Evolutionary conservation across 2,113 vertebrate genomes (phyloP), one percentile per base, ranked within the genome.

Genomic region (Mus spicilegus): DNA sequence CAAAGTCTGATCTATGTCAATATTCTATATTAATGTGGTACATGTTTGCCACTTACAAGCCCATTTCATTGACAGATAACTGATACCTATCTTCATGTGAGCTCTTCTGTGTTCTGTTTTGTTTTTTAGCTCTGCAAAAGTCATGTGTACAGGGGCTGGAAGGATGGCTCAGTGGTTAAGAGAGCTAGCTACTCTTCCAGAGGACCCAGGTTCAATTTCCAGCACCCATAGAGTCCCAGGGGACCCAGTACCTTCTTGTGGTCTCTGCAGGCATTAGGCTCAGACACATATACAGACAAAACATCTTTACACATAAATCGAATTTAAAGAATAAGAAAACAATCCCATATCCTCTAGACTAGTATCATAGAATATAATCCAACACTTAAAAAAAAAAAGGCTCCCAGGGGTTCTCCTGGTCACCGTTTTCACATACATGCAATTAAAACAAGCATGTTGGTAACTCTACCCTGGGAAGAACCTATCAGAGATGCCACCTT

Each of bases 401-500:
- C 46, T 19, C 24, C 26, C 9, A 28, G 42, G 3, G 51, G 51
- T 12, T 54, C 17, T 90, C 33, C 26, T 36, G 3, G 8, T 76
- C 67, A 58, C 24, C 33, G 49, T 16, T 7, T 86, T 28, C 5
- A 73, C 56, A 87, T 63, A 75, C 13, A 36, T 63, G 4, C 9
- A 91, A 84, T 88, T 85, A 33, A 73, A 81, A 91, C 39, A 93
- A 65, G 84, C n/a, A 39, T 0, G 20, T 22, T 87, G 73, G 54
- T 67, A 22, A 81, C 63, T 80, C 67, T 65, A 4, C 58, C 36
- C 4, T 11, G 61, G 85, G 46, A 63, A 12, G 30, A 87, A 87
- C 54, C 54, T 46, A 10, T 88, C 19, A 39, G 89, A 87, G 89
- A 87, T n/a, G 13, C 5, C 77, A 82, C 82, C 86, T 95, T 89